Conservation (phyloP, 1,140 invertebrate genomes). For the Ephestia elutella region DNA sequence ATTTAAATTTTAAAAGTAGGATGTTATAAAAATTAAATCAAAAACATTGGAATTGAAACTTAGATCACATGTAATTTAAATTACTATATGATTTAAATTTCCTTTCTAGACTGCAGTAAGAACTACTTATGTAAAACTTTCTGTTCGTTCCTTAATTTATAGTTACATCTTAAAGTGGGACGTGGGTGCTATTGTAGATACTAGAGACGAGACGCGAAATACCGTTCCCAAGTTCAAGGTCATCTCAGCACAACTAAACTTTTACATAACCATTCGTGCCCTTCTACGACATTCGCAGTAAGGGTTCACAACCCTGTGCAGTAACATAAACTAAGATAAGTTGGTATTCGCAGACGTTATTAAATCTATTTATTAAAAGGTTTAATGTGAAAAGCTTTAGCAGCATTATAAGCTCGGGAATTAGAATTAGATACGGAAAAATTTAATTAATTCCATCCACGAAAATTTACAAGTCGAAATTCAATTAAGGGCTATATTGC, state of each 20-base stretch:
- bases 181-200: too few species aligned
- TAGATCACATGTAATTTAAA: too few species aligned
- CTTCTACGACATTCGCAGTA: slow-evolving; percentile 3
- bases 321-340: not conserved
- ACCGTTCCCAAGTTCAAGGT: not conserved
- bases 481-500: slow-evolving; percentile 46
- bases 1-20: too few species aligned
- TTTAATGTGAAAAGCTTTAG: slow-evolving; percentile 35
- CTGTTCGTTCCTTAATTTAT: too few species aligned
- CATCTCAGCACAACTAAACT: not conserved
- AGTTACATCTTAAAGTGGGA: too few species aligned
- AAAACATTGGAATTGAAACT: too few species aligned
- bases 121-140: too few species aligned
- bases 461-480: slow-evolving; percentile 46
- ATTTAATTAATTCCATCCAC: slow-evolving; percentile 44
- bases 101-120: too few species aligned
- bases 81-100: too few species aligned
- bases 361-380: not conserved
- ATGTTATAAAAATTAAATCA: too few species aligned
- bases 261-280: not conserved
- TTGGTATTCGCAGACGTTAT: not conserved
- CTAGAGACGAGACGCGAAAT: not conserved
- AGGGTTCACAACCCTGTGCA: slow-evolving; percentile 18
- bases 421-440: slow-evolving; percentile 34
- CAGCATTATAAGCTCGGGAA: slow-evolving; percentile 29